A percentile compares a stretch with the other conserved stretches of the same genome.
Evolutionary conservation across 2,888 invertebrate species (phyloP).

Genomic region (Pyralis farinalis): DNA sequence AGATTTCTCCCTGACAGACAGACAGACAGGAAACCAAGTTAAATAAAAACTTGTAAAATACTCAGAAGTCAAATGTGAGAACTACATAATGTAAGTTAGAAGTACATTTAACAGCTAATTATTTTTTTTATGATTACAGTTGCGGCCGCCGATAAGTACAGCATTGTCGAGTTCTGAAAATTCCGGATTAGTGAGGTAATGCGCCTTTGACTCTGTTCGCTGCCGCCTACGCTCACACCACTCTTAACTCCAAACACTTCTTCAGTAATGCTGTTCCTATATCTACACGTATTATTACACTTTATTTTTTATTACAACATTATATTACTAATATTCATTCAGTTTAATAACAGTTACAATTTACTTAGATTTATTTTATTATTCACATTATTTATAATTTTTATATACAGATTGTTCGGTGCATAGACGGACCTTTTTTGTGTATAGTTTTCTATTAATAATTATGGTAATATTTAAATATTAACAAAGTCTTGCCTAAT

Average conservation of each 20-base stretch:
- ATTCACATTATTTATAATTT: not conserved
- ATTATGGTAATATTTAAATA: no score
- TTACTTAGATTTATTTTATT: no score
- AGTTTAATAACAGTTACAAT: no score
- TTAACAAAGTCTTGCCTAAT: no score
- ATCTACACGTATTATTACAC: not conserved
- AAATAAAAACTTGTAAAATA: no score
- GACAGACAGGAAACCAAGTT: no score
- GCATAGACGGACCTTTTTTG: no score
- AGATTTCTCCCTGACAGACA: no score
- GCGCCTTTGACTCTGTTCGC: conserved; percentile 3
- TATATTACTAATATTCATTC: not conserved
- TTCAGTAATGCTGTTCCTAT: conserved; percentile 1
- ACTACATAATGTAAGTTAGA: no score
- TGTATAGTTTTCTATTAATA: no score
- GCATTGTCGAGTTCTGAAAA: conserved; percentile 76
- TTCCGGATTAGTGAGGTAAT: conserved; percentile 79
- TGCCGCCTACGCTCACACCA: conserved; percentile 13
- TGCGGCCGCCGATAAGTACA: conserved; percentile 66
- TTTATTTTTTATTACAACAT: not conserved
- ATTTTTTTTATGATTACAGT: conserved; percentile 47
- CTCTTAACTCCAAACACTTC: conserved; percentile 7
- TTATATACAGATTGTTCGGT: no score
- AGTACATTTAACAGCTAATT: conserved; percentile 3
- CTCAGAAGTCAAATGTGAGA: no score